phyloP scores from a whole-genome alignment of 64 coral and sea anemone genomes.

The Actinia equina region DNA sequence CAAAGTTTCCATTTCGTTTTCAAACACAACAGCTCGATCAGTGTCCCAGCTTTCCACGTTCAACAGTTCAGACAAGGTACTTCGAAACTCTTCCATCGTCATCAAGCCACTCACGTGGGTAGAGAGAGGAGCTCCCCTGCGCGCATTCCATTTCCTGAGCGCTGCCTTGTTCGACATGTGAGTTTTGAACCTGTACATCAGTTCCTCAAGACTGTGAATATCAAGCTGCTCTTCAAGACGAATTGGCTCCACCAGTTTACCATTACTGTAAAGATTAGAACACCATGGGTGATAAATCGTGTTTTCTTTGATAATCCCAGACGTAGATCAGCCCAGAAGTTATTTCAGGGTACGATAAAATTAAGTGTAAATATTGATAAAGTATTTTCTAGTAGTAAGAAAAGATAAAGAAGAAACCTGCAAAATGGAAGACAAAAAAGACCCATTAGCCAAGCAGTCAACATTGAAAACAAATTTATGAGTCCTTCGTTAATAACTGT shows the following conservation, averaged over 20 bases:
- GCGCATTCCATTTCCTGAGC: conserved; percentile 71
- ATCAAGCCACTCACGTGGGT: conserved; percentile 58
- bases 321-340: too few relatives aligned
- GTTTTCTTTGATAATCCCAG: too few relatives aligned
- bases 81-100: conserved; percentile 82
- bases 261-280: conserved; percentile 43
- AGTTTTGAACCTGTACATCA: conserved; percentile 81
- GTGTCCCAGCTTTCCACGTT: conserved; percentile 67
- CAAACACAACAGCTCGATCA: conserved; percentile 53
- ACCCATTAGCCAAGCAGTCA: too few relatives aligned
- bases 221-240: conserved; percentile 85
- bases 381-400: too few relatives aligned
- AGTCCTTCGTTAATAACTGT: too few relatives aligned
- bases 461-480: too few relatives aligned
- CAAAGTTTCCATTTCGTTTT: conserved; percentile 67
- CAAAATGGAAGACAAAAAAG: too few relatives aligned
- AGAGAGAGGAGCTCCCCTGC: conserved; percentile 33
- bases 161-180: conserved; percentile 60
- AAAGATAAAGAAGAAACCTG: too few relatives aligned
- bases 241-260: conserved; percentile 64
- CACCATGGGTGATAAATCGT: too few relatives aligned
- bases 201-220: conserved; percentile 67
- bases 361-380: too few relatives aligned
- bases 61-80: conserved; percentile 66
- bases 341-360: too few relatives aligned